Conservation (phyloP, 64 coral and sea anemone genomes). For the Porites lutea region DNA sequence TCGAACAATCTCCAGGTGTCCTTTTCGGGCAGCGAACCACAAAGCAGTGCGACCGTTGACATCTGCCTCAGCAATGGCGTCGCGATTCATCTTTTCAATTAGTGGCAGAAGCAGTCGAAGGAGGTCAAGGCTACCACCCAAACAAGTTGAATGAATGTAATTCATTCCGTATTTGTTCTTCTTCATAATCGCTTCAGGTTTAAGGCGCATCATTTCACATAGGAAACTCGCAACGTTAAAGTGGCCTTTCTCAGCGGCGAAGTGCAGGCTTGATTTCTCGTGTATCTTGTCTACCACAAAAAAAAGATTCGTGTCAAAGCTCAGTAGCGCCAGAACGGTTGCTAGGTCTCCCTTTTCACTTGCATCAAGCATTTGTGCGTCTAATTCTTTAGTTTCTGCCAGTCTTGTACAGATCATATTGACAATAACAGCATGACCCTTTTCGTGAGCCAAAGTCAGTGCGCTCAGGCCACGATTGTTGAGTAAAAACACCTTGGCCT, state of each 20-base stretch:
- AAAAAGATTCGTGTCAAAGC: background rate
- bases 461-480: slow-evolving; percentile 10
- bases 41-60: slow-evolving; percentile 1
- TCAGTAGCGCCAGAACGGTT: slow-evolving; percentile 10
- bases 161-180: background rate
- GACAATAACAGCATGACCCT: background rate
- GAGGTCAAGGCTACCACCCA: background rate
- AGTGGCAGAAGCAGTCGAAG: slow-evolving; percentile 1
- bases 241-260: background rate
- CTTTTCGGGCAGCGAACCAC: slow-evolving; percentile 6
- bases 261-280: slow-evolving; percentile 2
- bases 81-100: background rate
- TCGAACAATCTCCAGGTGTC: background rate
- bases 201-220: slow-evolving; percentile 6
- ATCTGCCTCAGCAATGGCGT: background rate
- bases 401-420: slow-evolving; percentile 10
- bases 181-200: background rate
- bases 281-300: background rate
- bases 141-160: background rate
- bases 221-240: background rate
- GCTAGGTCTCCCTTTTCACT: slow-evolving; percentile 5
- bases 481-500: background rate
- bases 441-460: background rate
- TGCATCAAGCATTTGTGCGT: background rate
- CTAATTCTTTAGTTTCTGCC: background rate